Percentiles rank a stretch among this genome's conserved stretches.
These are phyloP conservation scores for Canis aureus DNA, from an alignment of 2,113 vertebrate genomes.

Conservation along the genomic window DNA sequence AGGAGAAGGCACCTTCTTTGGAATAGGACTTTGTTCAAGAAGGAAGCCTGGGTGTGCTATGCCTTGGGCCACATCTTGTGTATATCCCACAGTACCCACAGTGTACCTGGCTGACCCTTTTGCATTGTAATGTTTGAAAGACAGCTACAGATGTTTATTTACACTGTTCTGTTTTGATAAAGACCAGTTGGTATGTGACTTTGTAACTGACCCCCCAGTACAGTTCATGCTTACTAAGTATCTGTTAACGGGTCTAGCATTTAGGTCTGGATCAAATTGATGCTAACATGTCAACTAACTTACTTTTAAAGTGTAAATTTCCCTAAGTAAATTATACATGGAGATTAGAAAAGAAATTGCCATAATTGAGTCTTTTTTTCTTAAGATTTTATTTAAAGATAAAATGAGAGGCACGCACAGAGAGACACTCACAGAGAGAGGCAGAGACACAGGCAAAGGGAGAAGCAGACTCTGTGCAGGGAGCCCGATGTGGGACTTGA, in stretches of 20 bases:
- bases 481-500: too few species aligned
- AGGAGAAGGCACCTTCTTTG: background rate
- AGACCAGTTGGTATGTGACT: background rate
- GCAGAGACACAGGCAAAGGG: too few species aligned
- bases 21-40: background rate
- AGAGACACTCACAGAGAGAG: too few species aligned
- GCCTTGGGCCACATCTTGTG: background rate
- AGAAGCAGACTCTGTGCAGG: too few species aligned
- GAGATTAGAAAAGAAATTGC: background rate
- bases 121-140: background rate
- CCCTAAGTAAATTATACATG: background rate
- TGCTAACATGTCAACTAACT: constrained; percentile 15
- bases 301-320: constrained; percentile 39
- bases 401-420: too few species aligned
- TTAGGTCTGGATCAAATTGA: background rate
- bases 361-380: background rate
- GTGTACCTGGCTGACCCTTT: background rate
- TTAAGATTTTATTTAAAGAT: too few species aligned
- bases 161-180: background rate
- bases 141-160: background rate
- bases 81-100: background rate
- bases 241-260: background rate
- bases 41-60: background rate
- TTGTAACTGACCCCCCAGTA: background rate
- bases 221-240: background rate